Base-by-base conservation (phyloP, 2,113 vertebrate genomes). In the Onychorhynchus coronatus region DNA sequence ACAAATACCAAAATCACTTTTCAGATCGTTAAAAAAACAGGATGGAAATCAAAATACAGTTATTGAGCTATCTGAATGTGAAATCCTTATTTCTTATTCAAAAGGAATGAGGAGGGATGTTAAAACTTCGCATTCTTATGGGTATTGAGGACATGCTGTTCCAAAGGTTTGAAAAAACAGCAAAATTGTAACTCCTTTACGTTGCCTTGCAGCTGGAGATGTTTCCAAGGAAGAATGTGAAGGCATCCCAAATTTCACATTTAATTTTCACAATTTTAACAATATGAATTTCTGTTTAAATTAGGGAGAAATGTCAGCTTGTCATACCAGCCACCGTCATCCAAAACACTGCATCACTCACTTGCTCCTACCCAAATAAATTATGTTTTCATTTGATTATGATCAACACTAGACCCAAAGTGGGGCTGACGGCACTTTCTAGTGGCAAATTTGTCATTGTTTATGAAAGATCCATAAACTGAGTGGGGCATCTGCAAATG, bases 391-490 rank as follows among this genome's bases (percentile, higher is more conserved):
- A 14, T 47, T 58, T 55, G 37, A 22, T 35, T 20, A 21, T 20
- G 49, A 91, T 50, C 89, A 85, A 3, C 93, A 25, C 42, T 2
- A 33, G 68, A 37, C 87, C 70, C 90, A 71, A 77, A 93, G 63
- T 13, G 74, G 82, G 62, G 81, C 33, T 77, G 89, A 70, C 25
- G 39, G 85, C 68, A 6, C 55, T 58, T 88, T 16, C 91, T 77
- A 31, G 33, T 10, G 59, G 47, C 90, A 63, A 42, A 91, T 86
- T 52, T 63, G 74, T 88, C 67, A 55, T n/a, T 68, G 89, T 83
- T 91, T 93, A 59, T 76, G 88, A 91, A 94, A 76, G 93, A 92
- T 92, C 90, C 88, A 83, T 78, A 58, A 92, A 90, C 47, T 25
- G 30, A 63, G 47, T 5, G 78, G 74, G 82, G 49, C 68, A 80